These are phyloP conservation scores for Hirudo medicinalis DNA, from an alignment of 1,140 invertebrate genomes.

Conservation along the genomic window DNA sequence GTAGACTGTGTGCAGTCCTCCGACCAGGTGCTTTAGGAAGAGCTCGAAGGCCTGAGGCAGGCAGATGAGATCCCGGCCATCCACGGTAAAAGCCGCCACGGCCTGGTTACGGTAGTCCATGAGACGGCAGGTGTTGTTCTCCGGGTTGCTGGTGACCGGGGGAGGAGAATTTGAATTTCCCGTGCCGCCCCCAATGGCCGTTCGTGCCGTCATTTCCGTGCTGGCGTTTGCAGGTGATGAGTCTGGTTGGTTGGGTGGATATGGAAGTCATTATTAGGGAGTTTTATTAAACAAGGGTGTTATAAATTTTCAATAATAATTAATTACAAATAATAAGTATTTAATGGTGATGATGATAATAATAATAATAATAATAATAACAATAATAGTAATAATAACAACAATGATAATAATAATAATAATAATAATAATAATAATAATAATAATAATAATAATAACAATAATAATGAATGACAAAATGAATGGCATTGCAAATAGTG, in stretches of 20 bases:
- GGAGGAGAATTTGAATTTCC: constrained; percentile 14
- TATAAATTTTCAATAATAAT: too few species aligned
- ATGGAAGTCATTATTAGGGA: too few species aligned
- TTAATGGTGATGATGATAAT: too few species aligned
- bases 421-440: too few species aligned
- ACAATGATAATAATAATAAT: too few species aligned
- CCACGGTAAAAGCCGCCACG: constrained; percentile 91
- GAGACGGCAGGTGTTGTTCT: constrained; percentile 23
- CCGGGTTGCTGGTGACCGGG: constrained; percentile 18
- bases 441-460: too few species aligned
- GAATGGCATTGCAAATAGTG: too few species aligned
- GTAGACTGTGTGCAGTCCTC: constrained; percentile 94
- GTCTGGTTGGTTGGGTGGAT: neutral
- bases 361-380: too few species aligned
- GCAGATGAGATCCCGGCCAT: constrained; percentile 89
- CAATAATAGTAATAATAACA: too few species aligned
- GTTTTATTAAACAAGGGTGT: too few species aligned
- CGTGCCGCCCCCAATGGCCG: neutral
- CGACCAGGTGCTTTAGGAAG: constrained; percentile 93
- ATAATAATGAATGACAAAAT: too few species aligned
- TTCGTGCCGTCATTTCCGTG: neutral
- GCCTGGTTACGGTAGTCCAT: constrained; percentile 48
- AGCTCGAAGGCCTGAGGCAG: constrained; percentile 93
- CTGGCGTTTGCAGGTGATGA: neutral
- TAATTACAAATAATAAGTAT: too few species aligned